Evolutionary conservation across 2,888 invertebrate species (phyloP).

Genomic region (Hipparchia semele): DNA sequence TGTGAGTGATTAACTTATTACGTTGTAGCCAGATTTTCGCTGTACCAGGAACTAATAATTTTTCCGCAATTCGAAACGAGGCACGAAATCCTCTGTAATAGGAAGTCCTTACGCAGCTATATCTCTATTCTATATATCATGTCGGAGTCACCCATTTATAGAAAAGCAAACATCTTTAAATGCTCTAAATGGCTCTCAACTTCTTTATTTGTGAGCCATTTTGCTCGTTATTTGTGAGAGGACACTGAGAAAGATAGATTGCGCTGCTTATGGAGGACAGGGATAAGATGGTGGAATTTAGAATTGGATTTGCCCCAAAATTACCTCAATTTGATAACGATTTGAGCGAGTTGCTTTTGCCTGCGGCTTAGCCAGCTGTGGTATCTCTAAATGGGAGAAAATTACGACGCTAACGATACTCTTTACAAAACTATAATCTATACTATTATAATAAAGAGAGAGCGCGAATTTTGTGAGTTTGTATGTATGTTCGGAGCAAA

Average conservation of each 20-base stretch:
- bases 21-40: neutral
- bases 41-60: neutral
- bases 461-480: no score
- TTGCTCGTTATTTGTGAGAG: constrained; percentile 18
- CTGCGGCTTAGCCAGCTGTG: neutral
- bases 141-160: neutral
- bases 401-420: neutral
- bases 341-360: neutral
- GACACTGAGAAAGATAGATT: constrained; percentile 20
- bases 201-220: constrained; percentile 22
- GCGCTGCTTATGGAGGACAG: constrained; percentile 13
- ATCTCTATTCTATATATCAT: neutral
- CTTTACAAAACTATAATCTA: neutral
- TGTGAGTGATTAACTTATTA: no score
- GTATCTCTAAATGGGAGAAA: neutral
- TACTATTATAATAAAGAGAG: no score
- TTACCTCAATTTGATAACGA: constrained; percentile 21
- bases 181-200: constrained; percentile 19
- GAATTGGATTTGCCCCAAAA: constrained; percentile 14
- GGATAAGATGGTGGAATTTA: constrained; percentile 18
- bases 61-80: constrained; percentile 4
- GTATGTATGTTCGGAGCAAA: no score
- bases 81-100: neutral
- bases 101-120: constrained; percentile 9
- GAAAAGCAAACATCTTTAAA: constrained; percentile 18